Base-by-base conservation (phyloP, 2,888 invertebrate species). In the Ethmia dodecea region DNA sequence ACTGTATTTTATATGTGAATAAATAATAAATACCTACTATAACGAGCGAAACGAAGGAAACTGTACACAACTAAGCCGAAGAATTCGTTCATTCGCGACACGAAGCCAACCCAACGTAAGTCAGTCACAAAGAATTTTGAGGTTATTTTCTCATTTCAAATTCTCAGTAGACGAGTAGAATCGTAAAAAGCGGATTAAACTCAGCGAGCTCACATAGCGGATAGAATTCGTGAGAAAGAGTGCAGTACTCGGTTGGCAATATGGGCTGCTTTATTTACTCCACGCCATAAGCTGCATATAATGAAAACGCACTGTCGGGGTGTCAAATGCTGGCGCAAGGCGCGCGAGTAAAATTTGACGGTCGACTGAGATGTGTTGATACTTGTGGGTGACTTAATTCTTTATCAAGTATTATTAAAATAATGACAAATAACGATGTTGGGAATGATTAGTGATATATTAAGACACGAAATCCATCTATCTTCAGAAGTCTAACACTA, bases 161-260 rank as follows among this genome's bases (percentile, higher is more conserved):
- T 81, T 78, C 79, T 73, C 64, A 54, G 73, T 74, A 68, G 74
- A 72, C 68, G 75, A 73, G 70, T 71, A 62, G 77, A 80, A 84
- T 83, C 83, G 84, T 84, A 84, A 86, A 86, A 84, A 80, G 79
- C 72, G 81, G 86, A 86, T 86, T 84, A 84, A 76, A 69, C 73
- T 67, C 70, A 54, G 65, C 59, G 59, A 60, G 71, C 66, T 63
- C 64, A 68, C 62, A 68, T 65, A 66, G 65, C 49, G 72, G 73
- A 73, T 75, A 77, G 77, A 77, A 83, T 78, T 74, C 69, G 77
- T 69, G 74, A 68, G 70, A 75, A 75, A 76, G 74, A 75, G 22
- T n/a, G 9, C n/a, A n/a, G n/a, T n/a, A 62, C 70, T 67, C 69
- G 68, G 67, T 69, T 66, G 73, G 83, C 78, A 84, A 86, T 83